Evolutionary conservation across 2,797 vertebrate genomes (phyloP).

Genomic region (Salmo trutta): DNA sequence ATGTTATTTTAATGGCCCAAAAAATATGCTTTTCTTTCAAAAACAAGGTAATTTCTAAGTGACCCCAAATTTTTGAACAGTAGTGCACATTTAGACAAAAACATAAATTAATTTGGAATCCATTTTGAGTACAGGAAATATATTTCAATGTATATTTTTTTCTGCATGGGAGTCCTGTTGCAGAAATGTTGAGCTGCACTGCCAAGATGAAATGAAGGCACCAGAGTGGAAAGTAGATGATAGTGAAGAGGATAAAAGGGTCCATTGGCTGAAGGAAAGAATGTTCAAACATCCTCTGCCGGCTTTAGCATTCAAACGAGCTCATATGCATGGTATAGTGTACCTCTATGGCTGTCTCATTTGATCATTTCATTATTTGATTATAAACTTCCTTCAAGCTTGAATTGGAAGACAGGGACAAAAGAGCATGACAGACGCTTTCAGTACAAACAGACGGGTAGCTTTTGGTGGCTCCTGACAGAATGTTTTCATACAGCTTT

Average conservation of each 20-base stretch:
- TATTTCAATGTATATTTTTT: too few species aligned
- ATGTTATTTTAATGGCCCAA: too few species aligned
- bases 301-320: slow-evolving; percentile 67
- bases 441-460: slow-evolving; percentile 60
- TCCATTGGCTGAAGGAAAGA: slow-evolving; percentile 63
- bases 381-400: slow-evolving; percentile 56
- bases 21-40: too few species aligned
- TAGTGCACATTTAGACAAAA: too few species aligned
- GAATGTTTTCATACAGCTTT: slow-evolving; percentile 52
- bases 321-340: slow-evolving; percentile 68
- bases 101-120: too few species aligned
- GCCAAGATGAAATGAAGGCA: slow-evolving; percentile 57
- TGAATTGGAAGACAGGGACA: slow-evolving; percentile 56
- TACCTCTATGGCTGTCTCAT: slow-evolving; percentile 53
- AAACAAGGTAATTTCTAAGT: too few species aligned
- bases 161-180: slow-evolving; percentile 24
- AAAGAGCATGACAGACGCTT: slow-evolving; percentile 61
- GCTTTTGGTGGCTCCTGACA: slow-evolving; percentile 63
- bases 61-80: too few species aligned
- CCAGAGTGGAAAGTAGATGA: slow-evolving; percentile 60
- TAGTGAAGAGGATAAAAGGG: slow-evolving; percentile 71
- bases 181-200: slow-evolving; percentile 50
- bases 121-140: too few species aligned
- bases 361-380: slow-evolving; percentile 72
- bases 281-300: slow-evolving; percentile 62